Percentiles rank a stretch among this genome's conserved stretches.
Conservation (phyloP, 2,113 vertebrate genomes). For the Pao palembangensis region DNA sequence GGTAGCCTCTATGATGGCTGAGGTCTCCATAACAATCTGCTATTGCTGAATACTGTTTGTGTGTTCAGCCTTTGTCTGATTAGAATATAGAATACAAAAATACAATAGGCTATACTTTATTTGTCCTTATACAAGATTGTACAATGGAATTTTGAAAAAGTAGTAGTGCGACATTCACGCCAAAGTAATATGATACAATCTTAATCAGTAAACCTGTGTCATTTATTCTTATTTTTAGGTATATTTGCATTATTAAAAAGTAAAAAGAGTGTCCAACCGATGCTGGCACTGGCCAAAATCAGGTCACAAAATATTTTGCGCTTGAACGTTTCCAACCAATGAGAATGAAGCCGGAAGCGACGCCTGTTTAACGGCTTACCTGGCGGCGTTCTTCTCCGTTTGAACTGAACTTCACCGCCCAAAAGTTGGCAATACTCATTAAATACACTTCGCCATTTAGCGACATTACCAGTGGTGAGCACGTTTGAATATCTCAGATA, state of each 20-base stretch:
- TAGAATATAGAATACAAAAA: too few species aligned
- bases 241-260: too few species aligned
- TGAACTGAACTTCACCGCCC: neutral
- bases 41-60: too few species aligned
- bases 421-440: neutral
- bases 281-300: neutral
- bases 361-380: neutral
- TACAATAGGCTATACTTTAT: too few species aligned
- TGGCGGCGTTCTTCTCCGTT: neutral
- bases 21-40: too few species aligned
- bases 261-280: neutral
- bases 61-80: too few species aligned
- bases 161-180: too few species aligned
- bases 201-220: neutral
- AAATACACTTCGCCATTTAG: neutral
- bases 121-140: too few species aligned
- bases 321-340: conserved; percentile 38
- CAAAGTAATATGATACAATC: too few species aligned
- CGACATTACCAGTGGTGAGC: neutral
- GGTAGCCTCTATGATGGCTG: too few species aligned
- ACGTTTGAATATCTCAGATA: neutral
- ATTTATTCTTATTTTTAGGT: too few species aligned
- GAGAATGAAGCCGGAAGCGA: neutral
- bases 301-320: neutral
- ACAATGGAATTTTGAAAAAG: too few species aligned